A percentile compares a stretch with the other conserved stretches of the same genome.
Conservation (phyloP, 2,888 invertebrate species). For the Brachylomia viminalis region DNA sequence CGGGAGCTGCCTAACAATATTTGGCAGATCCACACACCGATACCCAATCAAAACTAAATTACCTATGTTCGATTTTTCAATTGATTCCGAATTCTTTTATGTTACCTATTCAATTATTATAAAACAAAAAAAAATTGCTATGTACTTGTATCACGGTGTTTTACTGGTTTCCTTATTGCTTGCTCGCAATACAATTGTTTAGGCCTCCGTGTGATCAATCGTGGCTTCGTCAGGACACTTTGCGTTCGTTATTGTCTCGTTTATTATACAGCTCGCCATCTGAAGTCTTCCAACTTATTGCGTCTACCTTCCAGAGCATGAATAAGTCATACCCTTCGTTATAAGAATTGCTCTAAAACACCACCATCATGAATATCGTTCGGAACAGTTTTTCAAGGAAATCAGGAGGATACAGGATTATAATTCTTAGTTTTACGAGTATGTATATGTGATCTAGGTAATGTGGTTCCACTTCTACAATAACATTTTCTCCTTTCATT, state of each 20-base stretch:
- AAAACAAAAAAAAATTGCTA: not conserved
- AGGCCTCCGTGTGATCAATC: slow-evolving; percentile 22
- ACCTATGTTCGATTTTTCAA: not conserved
- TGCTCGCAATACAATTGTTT: slow-evolving; percentile 1
- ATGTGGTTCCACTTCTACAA: not conserved
- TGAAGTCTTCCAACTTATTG: slow-evolving; percentile 84
- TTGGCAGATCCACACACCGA: slow-evolving; percentile 85
- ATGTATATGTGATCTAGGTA: not conserved
- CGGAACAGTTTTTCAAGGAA: slow-evolving; percentile 39
- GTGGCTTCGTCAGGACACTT: slow-evolving; percentile 52
- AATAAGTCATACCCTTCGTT: slow-evolving; percentile 89
- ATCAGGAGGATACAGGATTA: slow-evolving; percentile 10
- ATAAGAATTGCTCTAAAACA: slow-evolving; percentile 85
- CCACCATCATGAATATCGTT: slow-evolving; percentile 70
- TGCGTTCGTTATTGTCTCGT: slow-evolving; percentile 83
- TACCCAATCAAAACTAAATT: slow-evolving; percentile 63
- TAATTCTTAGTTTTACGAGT: slow-evolving; percentile 23
- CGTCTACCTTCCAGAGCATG: slow-evolving; percentile 84
- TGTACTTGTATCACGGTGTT: not conserved
- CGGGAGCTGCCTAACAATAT: slow-evolving; percentile 82
- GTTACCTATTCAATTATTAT: not conserved
- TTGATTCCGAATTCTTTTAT: not conserved
- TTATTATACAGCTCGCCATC: slow-evolving; percentile 82
- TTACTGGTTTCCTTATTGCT: slow-evolving; percentile 17
- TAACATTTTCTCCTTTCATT: slow-evolving; percentile 5